phyloP scores from a whole-genome alignment of 2,113 vertebrate species.

The Tiliqua scincoides region DNA sequence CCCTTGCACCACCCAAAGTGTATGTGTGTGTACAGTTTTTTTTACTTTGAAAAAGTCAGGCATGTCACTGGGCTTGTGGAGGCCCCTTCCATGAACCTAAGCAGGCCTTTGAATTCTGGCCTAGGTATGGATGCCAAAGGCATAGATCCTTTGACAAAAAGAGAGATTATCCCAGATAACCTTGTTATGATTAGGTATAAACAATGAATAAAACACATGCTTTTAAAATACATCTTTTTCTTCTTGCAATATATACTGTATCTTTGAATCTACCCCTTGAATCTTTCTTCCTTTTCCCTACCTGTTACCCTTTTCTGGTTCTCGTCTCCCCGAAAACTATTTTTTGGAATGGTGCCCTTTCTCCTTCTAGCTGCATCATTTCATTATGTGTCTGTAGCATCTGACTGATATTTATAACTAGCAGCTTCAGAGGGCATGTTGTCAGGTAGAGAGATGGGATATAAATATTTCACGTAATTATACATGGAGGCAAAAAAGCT shows the following conservation, averaged over 20 bases:
- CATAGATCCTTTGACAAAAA: background rate
- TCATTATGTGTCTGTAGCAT: background rate
- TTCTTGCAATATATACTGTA: background rate
- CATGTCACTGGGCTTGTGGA: background rate
- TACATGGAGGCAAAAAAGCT: background rate
- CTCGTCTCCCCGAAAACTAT: no score
- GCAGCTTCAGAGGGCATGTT: background rate
- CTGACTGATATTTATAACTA: background rate
- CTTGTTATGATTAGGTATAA: no score
- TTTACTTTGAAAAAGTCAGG: background rate
- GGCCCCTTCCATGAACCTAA: background rate
- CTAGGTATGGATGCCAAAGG: background rate
- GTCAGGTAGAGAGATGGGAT: background rate
- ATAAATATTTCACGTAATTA: background rate
- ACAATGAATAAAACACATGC: background rate
- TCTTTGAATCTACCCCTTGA: background rate
- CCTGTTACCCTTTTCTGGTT: background rate
- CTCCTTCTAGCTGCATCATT: background rate
- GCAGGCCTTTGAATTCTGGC: background rate
- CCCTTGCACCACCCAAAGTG: no score
- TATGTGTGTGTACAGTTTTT: no score
- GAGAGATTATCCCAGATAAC: background rate
- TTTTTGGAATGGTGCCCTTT: background rate
- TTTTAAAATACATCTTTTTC: background rate
- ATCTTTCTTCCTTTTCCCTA: background rate